These are phyloP conservation scores for Synergus japonicus DNA, from an alignment of 2,888 invertebrate genomes.

Conservation along the genomic window DNA sequence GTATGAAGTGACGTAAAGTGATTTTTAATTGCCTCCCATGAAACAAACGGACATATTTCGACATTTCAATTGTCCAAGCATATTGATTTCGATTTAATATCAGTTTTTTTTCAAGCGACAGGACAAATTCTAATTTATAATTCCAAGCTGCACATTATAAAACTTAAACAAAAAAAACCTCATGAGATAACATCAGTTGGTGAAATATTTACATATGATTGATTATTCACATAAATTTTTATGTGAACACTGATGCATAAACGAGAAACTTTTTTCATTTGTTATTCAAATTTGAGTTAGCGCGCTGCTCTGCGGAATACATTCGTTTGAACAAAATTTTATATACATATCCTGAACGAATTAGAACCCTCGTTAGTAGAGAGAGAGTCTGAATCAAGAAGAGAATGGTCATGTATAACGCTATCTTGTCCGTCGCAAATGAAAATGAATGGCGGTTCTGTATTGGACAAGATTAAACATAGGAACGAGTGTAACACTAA, in stretches of 20 bases:
- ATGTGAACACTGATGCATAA: constrained; percentile 1
- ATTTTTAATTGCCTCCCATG: constrained; percentile 20
- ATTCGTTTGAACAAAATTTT: constrained; percentile 32
- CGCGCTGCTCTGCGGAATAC: not conserved
- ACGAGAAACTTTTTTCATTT: constrained; percentile 27
- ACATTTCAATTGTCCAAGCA: not conserved
- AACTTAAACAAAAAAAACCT: not conserved
- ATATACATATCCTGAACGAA: constrained; percentile 11
- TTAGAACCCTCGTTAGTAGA: constrained; percentile 38
- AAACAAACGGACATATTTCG: not conserved
- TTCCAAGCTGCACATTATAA: not conserved
- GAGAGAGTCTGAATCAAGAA: constrained; percentile 16
- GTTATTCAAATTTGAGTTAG: constrained; percentile 33
- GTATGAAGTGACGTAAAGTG: constrained; percentile 24
- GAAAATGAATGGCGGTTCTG: constrained; percentile 29
- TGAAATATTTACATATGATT: constrained; percentile 2
- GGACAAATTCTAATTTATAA: not conserved
- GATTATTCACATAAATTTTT: not conserved
- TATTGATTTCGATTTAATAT: not conserved
- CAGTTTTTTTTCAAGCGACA: not conserved
- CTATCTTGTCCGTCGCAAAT: constrained; percentile 14
- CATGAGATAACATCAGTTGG: not conserved
- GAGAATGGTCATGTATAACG: constrained; percentile 18
- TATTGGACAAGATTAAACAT: constrained; percentile 23
- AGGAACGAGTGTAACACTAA: constrained; percentile 22